Evolutionary conservation across 2,888 invertebrate species (phyloP).

Genomic region (Nematopogon swammerdamellus): DNA sequence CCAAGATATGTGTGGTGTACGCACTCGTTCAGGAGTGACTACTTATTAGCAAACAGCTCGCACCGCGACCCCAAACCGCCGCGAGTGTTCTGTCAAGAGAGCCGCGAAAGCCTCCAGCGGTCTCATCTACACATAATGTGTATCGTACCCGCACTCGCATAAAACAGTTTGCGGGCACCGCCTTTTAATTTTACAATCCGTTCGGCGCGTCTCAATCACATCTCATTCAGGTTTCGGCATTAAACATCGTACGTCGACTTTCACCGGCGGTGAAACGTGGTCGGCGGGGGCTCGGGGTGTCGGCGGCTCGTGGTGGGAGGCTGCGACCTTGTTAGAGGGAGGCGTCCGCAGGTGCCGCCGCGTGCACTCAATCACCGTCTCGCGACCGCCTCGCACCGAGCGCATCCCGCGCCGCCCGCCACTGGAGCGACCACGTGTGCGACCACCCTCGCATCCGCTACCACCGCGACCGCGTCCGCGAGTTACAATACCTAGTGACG

Average conservation of each 20-base stretch:
- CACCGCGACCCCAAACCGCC: no score
- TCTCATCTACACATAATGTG: no score
- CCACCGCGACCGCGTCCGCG: slow-evolving; percentile 34
- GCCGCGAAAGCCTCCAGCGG: no score
- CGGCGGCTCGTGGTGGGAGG: slow-evolving; percentile 23
- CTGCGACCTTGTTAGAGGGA: slow-evolving; percentile 53
- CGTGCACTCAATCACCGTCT: slow-evolving; percentile 39
- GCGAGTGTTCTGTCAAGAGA: no score
- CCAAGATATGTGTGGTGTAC: no score
- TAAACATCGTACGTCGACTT: not conserved
- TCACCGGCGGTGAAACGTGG: slow-evolving; percentile 19
- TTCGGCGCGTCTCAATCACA: not conserved
- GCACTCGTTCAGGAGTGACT: no score
- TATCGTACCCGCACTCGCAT: not conserved
- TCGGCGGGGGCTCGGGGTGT: slow-evolving; percentile 45
- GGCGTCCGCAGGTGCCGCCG: slow-evolving; percentile 40
- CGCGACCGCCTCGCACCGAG: slow-evolving; percentile 24
- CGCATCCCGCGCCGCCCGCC: not conserved
- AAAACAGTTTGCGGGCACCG: not conserved
- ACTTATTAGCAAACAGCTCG: no score
- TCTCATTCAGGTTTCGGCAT: not conserved
- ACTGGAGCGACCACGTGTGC: slow-evolving; percentile 14
- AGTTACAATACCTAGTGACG: slow-evolving; percentile 7
- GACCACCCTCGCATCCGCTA: slow-evolving; percentile 35
- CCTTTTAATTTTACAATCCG: not conserved